A percentile compares a stretch with the other conserved stretches of the same genome.
Evolutionary conservation across 2,888 invertebrate genomes (phyloP).

Genomic region (Neocrepidodera transversa): DNA sequence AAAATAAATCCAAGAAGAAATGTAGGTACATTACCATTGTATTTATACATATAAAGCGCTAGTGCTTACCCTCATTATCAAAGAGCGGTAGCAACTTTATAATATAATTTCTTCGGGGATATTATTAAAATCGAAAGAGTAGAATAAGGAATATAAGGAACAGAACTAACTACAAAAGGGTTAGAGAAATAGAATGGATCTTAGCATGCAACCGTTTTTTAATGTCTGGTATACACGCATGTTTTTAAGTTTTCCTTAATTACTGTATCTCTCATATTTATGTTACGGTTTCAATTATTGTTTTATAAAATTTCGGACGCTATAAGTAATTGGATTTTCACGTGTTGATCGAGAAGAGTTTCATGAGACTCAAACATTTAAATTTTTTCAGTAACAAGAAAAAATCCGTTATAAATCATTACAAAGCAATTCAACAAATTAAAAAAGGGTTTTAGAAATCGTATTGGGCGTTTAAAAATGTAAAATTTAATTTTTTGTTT

Average conservation of each 20-base stretch:
- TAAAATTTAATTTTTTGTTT: no score
- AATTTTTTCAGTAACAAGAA: no score
- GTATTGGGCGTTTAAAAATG: no score
- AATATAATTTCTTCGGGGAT: conserved; percentile 36
- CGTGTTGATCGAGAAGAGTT: conserved; percentile 38
- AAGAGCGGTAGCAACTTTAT: conserved; percentile 27
- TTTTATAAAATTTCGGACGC: conserved; percentile 49
- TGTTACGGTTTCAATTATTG: conserved; percentile 48
- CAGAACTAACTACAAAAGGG: conserved; percentile 43
- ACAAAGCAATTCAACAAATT: no score
- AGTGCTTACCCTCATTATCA: conserved; percentile 6
- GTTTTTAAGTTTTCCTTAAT: conserved; percentile 54
- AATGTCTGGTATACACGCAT: conserved; percentile 59
- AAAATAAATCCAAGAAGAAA: conserved; percentile 11
- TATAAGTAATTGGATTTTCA: conserved; percentile 49
- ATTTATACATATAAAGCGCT: conserved; percentile 10
- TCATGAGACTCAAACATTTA: conserved; percentile 22
- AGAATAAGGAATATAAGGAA: conserved; percentile 37
- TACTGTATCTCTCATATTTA: conserved; percentile 50
- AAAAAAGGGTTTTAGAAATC: no score
- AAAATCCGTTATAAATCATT: no score
- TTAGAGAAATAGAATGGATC: conserved; percentile 47
- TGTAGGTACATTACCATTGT: conserved; percentile 14
- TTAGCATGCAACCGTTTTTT: conserved; percentile 53
- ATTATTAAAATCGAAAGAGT: conserved; percentile 39